Evolutionary conservation across 2,797 vertebrate genomes (phyloP).

Genomic region (Philypnodon macrostomus): DNA sequence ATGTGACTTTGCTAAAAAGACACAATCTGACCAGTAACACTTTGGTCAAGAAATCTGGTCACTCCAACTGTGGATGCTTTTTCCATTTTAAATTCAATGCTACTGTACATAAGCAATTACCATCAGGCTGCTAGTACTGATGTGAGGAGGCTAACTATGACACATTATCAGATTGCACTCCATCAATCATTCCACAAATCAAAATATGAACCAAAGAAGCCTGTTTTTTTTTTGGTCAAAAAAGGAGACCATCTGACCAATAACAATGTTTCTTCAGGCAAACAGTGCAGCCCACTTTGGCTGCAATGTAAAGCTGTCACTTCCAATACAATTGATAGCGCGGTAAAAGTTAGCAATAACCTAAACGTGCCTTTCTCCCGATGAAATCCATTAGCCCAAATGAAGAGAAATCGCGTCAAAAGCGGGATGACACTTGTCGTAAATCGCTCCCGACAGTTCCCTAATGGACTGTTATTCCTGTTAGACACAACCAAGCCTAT

Average conservation of each 20-base stretch:
- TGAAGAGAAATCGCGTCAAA: slow-evolving; percentile 51
- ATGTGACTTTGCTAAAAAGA: too few relatives aligned
- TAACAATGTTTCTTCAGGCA: slow-evolving; percentile 16
- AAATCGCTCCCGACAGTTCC: slow-evolving; percentile 64
- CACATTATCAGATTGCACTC: too few relatives aligned
- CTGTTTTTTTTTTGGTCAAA: too few relatives aligned
- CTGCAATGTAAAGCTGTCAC: slow-evolving; percentile 40
- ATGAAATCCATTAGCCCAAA: slow-evolving; percentile 43
- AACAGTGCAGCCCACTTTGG: slow-evolving; percentile 17
- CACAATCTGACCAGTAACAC: too few relatives aligned
- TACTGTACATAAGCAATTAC: too few relatives aligned
- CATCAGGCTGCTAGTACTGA: too few relatives aligned
- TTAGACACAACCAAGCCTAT: slow-evolving; percentile 44
- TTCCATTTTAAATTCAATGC: too few relatives aligned
- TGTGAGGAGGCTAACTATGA: too few relatives aligned
- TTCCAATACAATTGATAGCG: slow-evolving; percentile 45
- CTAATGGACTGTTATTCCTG: slow-evolving; percentile 51
- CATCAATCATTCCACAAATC: too few relatives aligned
- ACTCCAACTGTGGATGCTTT: too few relatives aligned
- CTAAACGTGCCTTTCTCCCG: slow-evolving; percentile 18
- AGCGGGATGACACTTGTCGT: slow-evolving; percentile 57
- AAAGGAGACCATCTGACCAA: slow-evolving; percentile 10
- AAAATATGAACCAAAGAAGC: too few relatives aligned
- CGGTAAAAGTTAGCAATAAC: slow-evolving; percentile 59
- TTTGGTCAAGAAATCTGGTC: too few relatives aligned